Percentiles rank a stretch among this genome's conserved stretches.
These are phyloP conservation scores for Dryas iulia DNA, from an alignment of 1,140 invertebrate species.

Conservation along the genomic window DNA sequence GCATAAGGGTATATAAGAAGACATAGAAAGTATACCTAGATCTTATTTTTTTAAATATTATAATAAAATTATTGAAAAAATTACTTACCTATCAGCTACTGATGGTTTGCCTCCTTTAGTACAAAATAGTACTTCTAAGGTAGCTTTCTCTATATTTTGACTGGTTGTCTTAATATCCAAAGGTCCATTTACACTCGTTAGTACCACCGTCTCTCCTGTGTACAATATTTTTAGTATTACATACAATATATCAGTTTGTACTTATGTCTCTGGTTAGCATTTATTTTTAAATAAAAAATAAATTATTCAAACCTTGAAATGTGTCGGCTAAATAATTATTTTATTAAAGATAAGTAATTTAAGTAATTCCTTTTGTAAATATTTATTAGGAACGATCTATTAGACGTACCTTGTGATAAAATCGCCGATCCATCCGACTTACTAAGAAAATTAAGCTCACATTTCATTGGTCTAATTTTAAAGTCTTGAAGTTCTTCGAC, in stretches of 20 bases:
- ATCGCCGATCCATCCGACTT: conserved; percentile 88
- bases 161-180: conserved; percentile 89
- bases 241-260: neutral
- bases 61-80: too few relatives aligned
- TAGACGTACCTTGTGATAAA: conserved; percentile 83
- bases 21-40: too few relatives aligned
- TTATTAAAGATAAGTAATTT: too few relatives aligned
- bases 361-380: too few relatives aligned
- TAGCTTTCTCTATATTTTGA: conserved; percentile 89
- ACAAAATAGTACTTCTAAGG: conserved; percentile 88
- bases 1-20: too few relatives aligned
- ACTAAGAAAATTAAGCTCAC: conserved; percentile 85
- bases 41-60: too few relatives aligned
- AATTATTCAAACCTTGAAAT: too few relatives aligned
- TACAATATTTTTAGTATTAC: neutral
- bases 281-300: too few relatives aligned
- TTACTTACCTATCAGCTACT: conserved; percentile 58
- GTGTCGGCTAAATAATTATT: too few relatives aligned
- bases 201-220: conserved; percentile 87
- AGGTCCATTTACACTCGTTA: conserved; percentile 91
- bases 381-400: too few relatives aligned
- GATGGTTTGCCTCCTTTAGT: conserved; percentile 88
- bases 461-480: conserved; percentile 80
- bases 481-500: conserved; percentile 54
- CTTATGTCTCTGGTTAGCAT: neutral